phyloP scores from a whole-genome alignment of 1,140 invertebrate species.

The Pomacea maculata region DNA sequence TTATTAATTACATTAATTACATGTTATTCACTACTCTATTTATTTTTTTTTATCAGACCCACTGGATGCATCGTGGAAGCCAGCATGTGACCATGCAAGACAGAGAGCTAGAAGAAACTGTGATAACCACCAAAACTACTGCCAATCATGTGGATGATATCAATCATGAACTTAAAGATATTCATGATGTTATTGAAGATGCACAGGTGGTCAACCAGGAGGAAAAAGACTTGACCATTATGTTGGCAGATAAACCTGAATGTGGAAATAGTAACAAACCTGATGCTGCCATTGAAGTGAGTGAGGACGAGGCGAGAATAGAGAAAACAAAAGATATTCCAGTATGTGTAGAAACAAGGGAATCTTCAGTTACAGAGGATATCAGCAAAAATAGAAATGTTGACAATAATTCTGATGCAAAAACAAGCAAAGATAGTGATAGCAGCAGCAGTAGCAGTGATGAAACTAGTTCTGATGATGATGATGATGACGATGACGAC shows the following conservation, averaged over 20 bases:
- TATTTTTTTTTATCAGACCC: too few relatives aligned
- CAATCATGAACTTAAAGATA: not conserved
- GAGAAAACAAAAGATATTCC: not conserved
- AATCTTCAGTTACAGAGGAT: constrained; percentile 8
- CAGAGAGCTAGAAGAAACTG: not conserved
- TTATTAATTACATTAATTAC: too few relatives aligned
- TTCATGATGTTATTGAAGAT: not conserved
- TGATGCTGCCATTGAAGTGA: not conserved
- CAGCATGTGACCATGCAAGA: not conserved
- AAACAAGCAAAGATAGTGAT: constrained; percentile 26
- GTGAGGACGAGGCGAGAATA: not conserved
- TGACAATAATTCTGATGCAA: constrained; percentile 26
- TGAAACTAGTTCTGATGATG: constrained; percentile 6
- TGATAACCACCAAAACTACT: not conserved
- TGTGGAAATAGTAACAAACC: not conserved
- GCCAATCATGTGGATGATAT: not conserved
- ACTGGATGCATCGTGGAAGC: not conserved
- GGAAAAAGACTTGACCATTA: not conserved
- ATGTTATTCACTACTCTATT: too few relatives aligned
- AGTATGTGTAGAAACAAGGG: not conserved
- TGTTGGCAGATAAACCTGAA: not conserved
- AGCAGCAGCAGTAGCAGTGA: constrained; percentile 16
- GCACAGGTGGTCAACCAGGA: not conserved
- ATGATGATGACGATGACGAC: constrained; percentile 30
- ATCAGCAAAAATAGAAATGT: constrained; percentile 19